Evolutionary conservation across 2,797 vertebrate species (phyloP).

Genomic region (Prionace glauca): DNA sequence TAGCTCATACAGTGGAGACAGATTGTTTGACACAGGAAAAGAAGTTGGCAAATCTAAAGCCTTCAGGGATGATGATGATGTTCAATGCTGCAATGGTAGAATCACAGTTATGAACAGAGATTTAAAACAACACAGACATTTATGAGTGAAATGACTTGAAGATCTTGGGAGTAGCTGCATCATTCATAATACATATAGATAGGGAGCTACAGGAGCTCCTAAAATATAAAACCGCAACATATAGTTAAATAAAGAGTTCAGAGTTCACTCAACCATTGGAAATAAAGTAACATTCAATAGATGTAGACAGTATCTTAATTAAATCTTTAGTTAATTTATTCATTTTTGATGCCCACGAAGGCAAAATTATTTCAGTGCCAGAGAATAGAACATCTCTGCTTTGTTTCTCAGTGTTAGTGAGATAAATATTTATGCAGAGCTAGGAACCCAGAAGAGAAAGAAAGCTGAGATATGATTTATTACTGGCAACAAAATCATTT

Average conservation of each 20-base stretch:
- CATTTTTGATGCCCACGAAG: neutral
- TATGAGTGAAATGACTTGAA: neutral
- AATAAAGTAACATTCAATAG: neutral
- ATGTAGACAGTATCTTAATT: neutral
- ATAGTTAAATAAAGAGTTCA: neutral
- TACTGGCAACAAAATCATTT: neutral
- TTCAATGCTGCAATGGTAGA: too few relatives aligned
- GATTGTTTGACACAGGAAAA: slow-evolving; percentile 51
- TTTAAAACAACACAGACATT: neutral
- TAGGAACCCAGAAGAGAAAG: neutral
- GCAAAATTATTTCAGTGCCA: neutral
- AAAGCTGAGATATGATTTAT: neutral
- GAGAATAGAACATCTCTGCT: neutral
- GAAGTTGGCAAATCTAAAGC: slow-evolving; percentile 46
- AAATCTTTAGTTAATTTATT: slow-evolving; percentile 7
- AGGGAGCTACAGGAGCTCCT: neutral
- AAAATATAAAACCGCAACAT: neutral
- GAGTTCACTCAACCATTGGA: neutral
- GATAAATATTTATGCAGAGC: neutral
- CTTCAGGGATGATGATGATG: neutral
- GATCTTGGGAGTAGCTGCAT: slow-evolving; percentile 6
- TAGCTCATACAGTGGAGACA: slow-evolving; percentile 62
- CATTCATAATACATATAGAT: neutral
- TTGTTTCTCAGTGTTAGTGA: neutral
- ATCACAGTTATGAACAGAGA: neutral